Percentiles rank a stretch among this genome's conserved stretches.
Conservation (phyloP, 2,888 invertebrate genomes). For the Watsonalla binaria region DNA sequence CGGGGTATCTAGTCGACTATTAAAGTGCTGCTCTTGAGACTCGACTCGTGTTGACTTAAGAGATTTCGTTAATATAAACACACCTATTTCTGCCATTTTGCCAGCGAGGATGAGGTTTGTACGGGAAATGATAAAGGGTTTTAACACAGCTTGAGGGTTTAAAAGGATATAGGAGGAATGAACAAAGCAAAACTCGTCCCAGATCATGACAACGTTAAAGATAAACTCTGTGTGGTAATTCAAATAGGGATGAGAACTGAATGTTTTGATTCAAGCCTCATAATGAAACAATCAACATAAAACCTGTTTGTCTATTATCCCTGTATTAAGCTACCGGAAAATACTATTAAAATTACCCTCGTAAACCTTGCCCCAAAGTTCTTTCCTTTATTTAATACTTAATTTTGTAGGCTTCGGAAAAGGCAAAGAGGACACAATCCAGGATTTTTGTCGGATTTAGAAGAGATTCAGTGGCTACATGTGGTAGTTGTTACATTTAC, state of each 20-base stretch:
- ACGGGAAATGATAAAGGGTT: neutral
- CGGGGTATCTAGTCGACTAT: neutral
- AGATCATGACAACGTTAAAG: neutral
- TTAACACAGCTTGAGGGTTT: too few species aligned
- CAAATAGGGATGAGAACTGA: neutral
- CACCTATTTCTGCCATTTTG: neutral
- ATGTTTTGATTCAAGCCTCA: neutral
- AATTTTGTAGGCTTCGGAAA: slow-evolving; percentile 27
- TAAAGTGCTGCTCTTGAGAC: neutral
- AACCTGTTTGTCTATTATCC: neutral
- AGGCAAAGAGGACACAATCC: slow-evolving; percentile 8
- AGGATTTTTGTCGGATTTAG: neutral
- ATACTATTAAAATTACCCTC: slow-evolving; percentile 28
- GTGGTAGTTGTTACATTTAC: neutral
- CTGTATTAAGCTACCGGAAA: slow-evolving; percentile 14
- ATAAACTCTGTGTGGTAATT: neutral
- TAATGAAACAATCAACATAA: neutral
- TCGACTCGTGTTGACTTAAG: neutral
- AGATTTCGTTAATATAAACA: neutral
- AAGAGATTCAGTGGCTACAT: neutral
- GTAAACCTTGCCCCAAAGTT: slow-evolving; percentile 21
- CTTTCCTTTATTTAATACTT: slow-evolving; percentile 34
- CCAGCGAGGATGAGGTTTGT: neutral
- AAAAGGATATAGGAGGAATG: too few species aligned
- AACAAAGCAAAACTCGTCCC: neutral